Evolutionary conservation across 2,113 vertebrate species (phyloP).

Genomic region (Anthoscopus minutus): DNA sequence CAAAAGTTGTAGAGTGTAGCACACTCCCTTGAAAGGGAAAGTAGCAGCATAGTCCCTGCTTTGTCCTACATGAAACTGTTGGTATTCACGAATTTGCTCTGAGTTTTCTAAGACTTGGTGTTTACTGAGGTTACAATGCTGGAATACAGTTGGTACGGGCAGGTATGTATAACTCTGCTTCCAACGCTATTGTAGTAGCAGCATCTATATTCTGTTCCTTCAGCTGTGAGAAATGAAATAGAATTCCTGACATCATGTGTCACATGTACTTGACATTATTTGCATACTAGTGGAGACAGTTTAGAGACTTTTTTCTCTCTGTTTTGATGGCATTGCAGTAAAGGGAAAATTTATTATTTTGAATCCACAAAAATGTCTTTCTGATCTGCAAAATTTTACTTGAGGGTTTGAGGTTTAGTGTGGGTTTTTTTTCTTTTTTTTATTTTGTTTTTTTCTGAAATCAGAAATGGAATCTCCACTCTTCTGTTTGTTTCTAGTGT

Average conservation of each 20-base stretch:
- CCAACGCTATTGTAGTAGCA: neutral
- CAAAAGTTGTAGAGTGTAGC: conserved; percentile 66
- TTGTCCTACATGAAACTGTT: conserved; percentile 64
- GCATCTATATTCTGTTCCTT: conserved; percentile 28
- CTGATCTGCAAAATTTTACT: neutral
- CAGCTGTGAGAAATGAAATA: conserved; percentile 51
- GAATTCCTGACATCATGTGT: conserved; percentile 49
- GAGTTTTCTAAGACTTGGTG: conserved; percentile 54
- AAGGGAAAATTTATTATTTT: neutral
- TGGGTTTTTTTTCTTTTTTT: neutral
- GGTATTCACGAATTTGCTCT: conserved; percentile 45
- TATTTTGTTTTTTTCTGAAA: neutral
- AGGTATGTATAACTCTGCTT: conserved; percentile 82
- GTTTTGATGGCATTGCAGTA: neutral
- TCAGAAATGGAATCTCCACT: neutral
- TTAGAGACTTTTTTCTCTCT: neutral
- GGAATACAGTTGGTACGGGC: conserved; percentile 96
- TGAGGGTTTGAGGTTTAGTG: neutral
- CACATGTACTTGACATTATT: conserved; percentile 39
- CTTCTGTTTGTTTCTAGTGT: neutral
- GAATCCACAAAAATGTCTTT: neutral
- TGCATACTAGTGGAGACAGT: neutral
- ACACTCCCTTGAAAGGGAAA: conserved; percentile 63
- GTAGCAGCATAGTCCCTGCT: conserved; percentile 53
- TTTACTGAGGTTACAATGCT: conserved; percentile 79